Conservation (phyloP, 2,888 invertebrate species). For the Orthosia gracilis region DNA sequence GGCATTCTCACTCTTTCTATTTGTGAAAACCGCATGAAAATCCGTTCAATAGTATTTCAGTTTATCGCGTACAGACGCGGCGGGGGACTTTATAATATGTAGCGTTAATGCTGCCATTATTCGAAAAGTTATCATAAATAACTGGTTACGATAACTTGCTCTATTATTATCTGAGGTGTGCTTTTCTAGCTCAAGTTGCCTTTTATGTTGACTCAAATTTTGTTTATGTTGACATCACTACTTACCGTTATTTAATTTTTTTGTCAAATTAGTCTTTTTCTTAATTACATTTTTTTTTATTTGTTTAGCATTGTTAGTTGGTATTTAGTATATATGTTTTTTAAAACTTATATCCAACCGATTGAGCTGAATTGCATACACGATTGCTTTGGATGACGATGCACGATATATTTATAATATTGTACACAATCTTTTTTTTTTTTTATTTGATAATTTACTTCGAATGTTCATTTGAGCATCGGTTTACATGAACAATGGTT, state of each 20-base stretch:
- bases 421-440: too few species aligned
- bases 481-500: conserved; percentile 13
- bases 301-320: background rate
- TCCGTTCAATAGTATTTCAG: too few species aligned
- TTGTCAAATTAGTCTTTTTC: conserved; percentile 8
- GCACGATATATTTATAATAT: too few species aligned
- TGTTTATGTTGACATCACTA: conserved; percentile 31
- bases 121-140: conserved; percentile 14
- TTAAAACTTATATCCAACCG: too few species aligned
- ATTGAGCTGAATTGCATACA: too few species aligned
- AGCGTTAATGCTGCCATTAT: background rate
- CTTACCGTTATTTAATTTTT: conserved; percentile 37
- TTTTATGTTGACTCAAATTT: conserved; percentile 13
- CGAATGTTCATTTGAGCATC: conserved; percentile 12
- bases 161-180: conserved; percentile 30
- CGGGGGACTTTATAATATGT: too few species aligned
- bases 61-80: too few species aligned
- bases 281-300: conserved; percentile 11
- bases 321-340: too few species aligned
- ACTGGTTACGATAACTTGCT: conserved; percentile 21
- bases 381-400: too few species aligned
- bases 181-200: conserved; percentile 36
- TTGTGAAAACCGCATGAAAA: too few species aligned
- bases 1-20: too few species aligned
- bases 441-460: background rate